A percentile compares a stretch with the other conserved stretches of the same genome.
phyloP scores from a whole-genome alignment of 1,140 invertebrate species.

The Octopus sinensis region DNA sequence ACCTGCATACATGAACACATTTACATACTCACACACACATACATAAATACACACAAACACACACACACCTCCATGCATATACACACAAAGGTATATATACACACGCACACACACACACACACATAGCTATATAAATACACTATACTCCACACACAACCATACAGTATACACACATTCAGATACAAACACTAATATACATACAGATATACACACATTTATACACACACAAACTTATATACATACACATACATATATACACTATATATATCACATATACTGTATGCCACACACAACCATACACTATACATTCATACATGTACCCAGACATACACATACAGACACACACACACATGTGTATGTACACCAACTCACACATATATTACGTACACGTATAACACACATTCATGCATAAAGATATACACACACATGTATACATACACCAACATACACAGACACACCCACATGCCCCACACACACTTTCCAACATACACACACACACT shows the following conservation, averaged over 20 bases:
- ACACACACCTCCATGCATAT: no score
- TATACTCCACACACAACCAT: background rate
- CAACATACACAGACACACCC: no score
- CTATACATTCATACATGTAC: background rate
- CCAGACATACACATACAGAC: no score
- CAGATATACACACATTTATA: no score
- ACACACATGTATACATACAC: no score
- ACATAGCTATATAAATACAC: background rate
- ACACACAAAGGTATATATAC: background rate
- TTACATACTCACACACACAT: background rate
- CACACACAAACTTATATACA: no score
- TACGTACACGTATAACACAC: rapidly evolving
- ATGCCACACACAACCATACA: background rate
- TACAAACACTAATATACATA: no score
- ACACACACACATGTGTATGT: background rate
- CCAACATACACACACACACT: no score
- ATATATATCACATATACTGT: background rate
- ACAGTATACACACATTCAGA: conserved; percentile 1
- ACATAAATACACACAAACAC: conserved; percentile 1
- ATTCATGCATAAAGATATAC: rapidly evolving
- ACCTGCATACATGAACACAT: background rate
- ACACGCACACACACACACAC: background rate
- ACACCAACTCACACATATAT: background rate
- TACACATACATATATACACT: no score
- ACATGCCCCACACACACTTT: no score